Evolutionary conservation across 2,797 vertebrate genomes (phyloP).

Genomic region (Calcarius lapponicus): DNA sequence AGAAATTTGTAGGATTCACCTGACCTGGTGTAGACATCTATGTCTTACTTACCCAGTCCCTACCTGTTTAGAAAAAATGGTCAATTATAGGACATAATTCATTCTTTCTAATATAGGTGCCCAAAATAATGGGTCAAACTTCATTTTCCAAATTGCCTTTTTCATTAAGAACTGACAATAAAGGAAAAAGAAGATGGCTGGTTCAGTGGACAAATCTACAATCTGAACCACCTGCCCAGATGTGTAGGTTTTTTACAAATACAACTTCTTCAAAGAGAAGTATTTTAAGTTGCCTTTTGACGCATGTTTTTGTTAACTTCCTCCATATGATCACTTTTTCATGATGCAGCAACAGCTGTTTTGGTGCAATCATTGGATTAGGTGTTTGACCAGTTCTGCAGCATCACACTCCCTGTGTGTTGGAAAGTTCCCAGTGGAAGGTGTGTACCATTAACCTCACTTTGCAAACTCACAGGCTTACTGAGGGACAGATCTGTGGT

Average conservation of each 20-base stretch:
- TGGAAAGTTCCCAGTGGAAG: neutral
- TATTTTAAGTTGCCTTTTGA: neutral
- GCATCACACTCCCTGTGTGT: fast-evolving
- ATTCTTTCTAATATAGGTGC: neutral
- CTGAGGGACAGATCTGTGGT: neutral
- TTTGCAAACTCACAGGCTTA: neutral
- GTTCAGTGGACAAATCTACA: neutral
- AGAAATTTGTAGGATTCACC: neutral
- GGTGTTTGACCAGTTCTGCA: neutral
- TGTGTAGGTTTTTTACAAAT: neutral
- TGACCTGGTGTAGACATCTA: neutral
- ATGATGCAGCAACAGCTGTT: neutral
- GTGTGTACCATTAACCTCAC: neutral
- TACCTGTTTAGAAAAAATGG: neutral
- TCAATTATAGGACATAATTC: neutral
- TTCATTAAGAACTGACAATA: neutral
- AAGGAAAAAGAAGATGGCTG: neutral
- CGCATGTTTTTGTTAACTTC: neutral
- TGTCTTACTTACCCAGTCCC: neutral
- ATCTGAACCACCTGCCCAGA: neutral
- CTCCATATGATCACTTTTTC: neutral
- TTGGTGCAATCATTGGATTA: neutral
- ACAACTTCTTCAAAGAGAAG: neutral
- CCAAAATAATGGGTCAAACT: neutral
- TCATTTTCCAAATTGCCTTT: neutral